These are phyloP conservation scores for Prunella strophiata DNA, from an alignment of 2,797 vertebrate genomes.

Conservation along the genomic window DNA sequence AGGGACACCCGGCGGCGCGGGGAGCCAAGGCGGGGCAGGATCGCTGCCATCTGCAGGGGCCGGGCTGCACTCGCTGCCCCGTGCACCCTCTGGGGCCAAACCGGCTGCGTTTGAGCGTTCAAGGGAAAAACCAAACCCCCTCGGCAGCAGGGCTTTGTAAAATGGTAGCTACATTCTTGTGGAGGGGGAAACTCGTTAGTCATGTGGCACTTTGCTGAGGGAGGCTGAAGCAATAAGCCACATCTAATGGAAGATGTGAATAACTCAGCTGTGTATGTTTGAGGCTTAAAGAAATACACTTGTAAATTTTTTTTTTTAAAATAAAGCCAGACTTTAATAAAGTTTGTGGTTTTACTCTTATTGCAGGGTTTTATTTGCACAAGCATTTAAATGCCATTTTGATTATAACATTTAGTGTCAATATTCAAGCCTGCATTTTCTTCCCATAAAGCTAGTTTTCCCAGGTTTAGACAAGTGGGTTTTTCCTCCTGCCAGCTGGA, in stretches of 20 bases:
- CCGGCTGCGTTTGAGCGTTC: constrained; percentile 30
- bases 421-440: constrained; percentile 73
- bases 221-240: constrained; percentile 71
- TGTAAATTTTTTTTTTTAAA: constrained; percentile 76
- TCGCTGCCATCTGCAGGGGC: neutral
- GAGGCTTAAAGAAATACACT: constrained; percentile 75
- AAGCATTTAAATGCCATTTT: constrained; percentile 78
- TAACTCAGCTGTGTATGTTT: constrained; percentile 70
- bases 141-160: constrained; percentile 42
- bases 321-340: constrained; percentile 79
- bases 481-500: constrained; percentile 64
- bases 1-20: neutral
- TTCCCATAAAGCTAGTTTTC: constrained; percentile 70
- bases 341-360: constrained; percentile 76
- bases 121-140: neutral
- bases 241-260: constrained; percentile 77
- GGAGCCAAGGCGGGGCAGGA: constrained; percentile 57
- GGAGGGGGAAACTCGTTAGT: constrained; percentile 61
- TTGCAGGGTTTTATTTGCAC: constrained; percentile 76
- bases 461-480: constrained; percentile 67
- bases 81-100: neutral
- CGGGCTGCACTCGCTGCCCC: neutral
- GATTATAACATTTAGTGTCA: constrained; percentile 76
- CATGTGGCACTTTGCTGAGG: constrained; percentile 69
- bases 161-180: constrained; percentile 49